A percentile compares a stretch with the other conserved stretches of the same genome.
phyloP scores from a whole-genome alignment of 92 coral and sea anemone genomes.

The Virgularia gustaviana region DNA sequence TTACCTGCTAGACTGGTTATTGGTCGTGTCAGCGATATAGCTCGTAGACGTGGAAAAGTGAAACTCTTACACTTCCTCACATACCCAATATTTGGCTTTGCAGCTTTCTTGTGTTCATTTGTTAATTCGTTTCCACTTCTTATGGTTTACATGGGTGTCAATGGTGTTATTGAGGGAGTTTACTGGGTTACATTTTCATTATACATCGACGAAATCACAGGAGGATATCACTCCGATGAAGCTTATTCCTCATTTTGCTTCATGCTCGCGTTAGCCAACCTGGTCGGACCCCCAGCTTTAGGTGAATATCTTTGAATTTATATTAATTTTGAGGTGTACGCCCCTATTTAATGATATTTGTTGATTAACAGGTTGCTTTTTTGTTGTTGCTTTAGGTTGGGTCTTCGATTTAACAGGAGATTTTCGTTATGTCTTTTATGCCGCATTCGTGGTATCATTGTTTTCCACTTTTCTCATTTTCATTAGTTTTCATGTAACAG shows the following conservation, averaged over 20 bases:
- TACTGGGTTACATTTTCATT: conserved; percentile 16
- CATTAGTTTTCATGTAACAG: conserved; percentile 10
- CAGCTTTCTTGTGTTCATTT: conserved; percentile 1
- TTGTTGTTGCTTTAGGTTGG: conserved; percentile 19
- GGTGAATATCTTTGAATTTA: conserved; percentile 14
- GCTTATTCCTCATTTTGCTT: background rate
- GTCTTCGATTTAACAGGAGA: conserved; percentile 8
- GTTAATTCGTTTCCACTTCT: conserved; percentile 11
- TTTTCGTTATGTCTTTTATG: conserved; percentile 14
- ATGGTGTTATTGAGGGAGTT: conserved; percentile 11
- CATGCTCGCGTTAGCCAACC: background rate
- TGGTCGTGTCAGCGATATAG: conserved; percentile 10
- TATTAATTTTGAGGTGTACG: too few relatives aligned
- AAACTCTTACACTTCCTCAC: background rate
- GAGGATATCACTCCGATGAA: background rate
- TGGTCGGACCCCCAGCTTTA: conserved; percentile 22
- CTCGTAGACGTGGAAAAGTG: background rate
- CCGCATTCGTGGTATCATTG: background rate
- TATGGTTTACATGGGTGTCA: conserved; percentile 17
- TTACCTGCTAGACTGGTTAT: background rate
- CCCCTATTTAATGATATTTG: too few relatives aligned
- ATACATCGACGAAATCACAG: background rate
- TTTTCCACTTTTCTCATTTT: background rate
- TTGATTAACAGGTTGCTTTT: too few relatives aligned
- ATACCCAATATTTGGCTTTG: background rate